Conservation (phyloP, 2,888 invertebrate species). For the Cataglyphis cursor region DNA sequence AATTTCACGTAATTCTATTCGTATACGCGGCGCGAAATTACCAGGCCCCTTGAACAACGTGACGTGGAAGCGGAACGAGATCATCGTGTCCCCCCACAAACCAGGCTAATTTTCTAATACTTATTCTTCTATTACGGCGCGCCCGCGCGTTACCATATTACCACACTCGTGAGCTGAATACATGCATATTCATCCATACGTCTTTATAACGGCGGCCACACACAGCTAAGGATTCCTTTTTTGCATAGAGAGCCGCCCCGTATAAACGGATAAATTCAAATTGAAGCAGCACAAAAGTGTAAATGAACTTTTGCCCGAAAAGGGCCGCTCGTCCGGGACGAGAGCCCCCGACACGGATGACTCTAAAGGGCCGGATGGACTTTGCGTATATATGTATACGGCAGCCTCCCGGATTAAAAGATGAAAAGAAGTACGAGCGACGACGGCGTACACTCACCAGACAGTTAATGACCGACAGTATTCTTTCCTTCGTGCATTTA, state of each 20-base stretch:
- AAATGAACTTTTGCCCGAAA: slow-evolving; percentile 54
- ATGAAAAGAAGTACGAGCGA: slow-evolving; percentile 52
- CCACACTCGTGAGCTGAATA: slow-evolving; percentile 54
- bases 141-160: slow-evolving; percentile 54
- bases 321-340: slow-evolving; percentile 43
- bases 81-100: slow-evolving; percentile 13
- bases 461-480: slow-evolving; percentile 49
- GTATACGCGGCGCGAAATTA: slow-evolving; percentile 44
- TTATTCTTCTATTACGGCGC: slow-evolving; percentile 55
- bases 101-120: slow-evolving; percentile 53
- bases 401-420: slow-evolving; percentile 51
- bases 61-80: slow-evolving; percentile 51
- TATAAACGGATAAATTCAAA: slow-evolving; percentile 59
- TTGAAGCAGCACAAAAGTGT: slow-evolving; percentile 57
- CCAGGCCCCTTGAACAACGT: slow-evolving; percentile 43
- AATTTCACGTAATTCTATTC: slow-evolving; percentile 53
- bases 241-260: slow-evolving; percentile 31
- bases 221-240: slow-evolving; percentile 50
- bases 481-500: slow-evolving; percentile 50
- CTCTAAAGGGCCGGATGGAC: slow-evolving; percentile 48
- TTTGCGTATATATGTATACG: slow-evolving; percentile 38
- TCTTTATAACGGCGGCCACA: slow-evolving; percentile 48
- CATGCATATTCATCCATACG: slow-evolving; percentile 57
- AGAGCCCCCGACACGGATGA: slow-evolving; percentile 44
- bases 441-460: slow-evolving; percentile 36